phyloP scores from a whole-genome alignment of 1,140 invertebrate species.

The Branchinecta lynchi region DNA sequence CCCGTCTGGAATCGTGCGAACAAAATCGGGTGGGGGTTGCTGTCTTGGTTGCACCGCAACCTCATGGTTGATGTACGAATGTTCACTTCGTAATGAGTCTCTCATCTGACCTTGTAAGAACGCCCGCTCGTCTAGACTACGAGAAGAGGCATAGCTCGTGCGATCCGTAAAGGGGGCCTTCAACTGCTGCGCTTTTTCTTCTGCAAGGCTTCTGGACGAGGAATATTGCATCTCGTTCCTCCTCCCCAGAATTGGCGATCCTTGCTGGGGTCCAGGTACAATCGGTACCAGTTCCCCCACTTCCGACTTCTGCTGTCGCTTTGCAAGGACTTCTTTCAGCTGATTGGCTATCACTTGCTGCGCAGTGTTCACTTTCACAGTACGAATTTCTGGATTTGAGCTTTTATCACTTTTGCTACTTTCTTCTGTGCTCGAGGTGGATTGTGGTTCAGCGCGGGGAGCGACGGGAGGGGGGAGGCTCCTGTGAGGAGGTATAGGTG shows the following conservation, averaged over 20 bases:
- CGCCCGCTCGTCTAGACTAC: neutral
- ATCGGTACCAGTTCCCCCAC: neutral
- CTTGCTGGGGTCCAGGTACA: slow-evolving; percentile 5
- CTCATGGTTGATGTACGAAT: neutral
- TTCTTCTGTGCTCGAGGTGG: neutral
- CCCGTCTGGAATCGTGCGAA: neutral
- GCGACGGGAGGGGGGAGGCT: neutral
- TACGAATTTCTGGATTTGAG: neutral
- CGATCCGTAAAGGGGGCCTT: neutral
- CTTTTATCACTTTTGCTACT: neutral
- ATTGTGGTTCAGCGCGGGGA: neutral
- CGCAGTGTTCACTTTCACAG: neutral
- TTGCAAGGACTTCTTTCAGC: neutral
- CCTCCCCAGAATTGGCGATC: neutral
- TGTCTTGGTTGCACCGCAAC: neutral
- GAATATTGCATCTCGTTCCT: neutral
- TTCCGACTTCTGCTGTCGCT: neutral
- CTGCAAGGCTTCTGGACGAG: neutral
- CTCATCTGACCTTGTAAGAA: neutral
- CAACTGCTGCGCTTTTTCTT: neutral
- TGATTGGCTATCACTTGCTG: neutral
- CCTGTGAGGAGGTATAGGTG: neutral
- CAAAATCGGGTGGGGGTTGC: neutral
- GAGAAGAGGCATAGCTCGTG: neutral
- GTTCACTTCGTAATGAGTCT: neutral